Conservation (phyloP, 2,888 invertebrate genomes). For the Morpho achilles region DNA sequence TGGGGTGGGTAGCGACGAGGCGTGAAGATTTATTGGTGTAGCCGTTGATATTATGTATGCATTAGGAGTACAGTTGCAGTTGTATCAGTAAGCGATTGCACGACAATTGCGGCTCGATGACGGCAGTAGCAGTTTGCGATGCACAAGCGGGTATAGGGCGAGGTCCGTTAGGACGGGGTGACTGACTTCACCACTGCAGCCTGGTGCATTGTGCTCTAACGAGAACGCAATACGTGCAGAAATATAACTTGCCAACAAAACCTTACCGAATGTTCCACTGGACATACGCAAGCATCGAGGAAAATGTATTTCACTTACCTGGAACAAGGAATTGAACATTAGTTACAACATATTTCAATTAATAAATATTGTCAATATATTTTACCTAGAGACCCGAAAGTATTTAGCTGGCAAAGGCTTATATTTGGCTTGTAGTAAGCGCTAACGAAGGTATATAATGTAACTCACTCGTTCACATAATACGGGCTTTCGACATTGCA, state of each 20-base stretch:
- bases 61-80: slow-evolving; percentile 53
- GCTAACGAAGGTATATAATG: no score
- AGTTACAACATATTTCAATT: neutral
- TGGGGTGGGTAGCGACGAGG: slow-evolving; percentile 26
- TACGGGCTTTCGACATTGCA: no score
- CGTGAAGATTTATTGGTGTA: slow-evolving; percentile 34
- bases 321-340: slow-evolving; percentile 40
- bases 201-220: slow-evolving; percentile 79
- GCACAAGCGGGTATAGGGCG: slow-evolving; percentile 64
- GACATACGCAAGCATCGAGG: slow-evolving; percentile 26
- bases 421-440: no score
- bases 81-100: slow-evolving; percentile 65
- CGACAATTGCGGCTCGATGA: slow-evolving; percentile 64
- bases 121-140: slow-evolving; percentile 44
- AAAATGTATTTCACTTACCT: slow-evolving; percentile 50
- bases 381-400: no score
- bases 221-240: slow-evolving; percentile 71
- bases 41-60: slow-evolving; percentile 46
- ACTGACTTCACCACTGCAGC: slow-evolving; percentile 73
- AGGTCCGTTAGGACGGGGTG: slow-evolving; percentile 76
- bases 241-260: slow-evolving; percentile 54
- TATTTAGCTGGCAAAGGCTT: no score
- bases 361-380: neutral
- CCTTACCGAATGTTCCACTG: slow-evolving; percentile 44
- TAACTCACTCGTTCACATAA: no score